These are phyloP conservation scores for Seladonia tumulorum DNA, from an alignment of 2,888 invertebrate species.

Conservation along the genomic window DNA sequence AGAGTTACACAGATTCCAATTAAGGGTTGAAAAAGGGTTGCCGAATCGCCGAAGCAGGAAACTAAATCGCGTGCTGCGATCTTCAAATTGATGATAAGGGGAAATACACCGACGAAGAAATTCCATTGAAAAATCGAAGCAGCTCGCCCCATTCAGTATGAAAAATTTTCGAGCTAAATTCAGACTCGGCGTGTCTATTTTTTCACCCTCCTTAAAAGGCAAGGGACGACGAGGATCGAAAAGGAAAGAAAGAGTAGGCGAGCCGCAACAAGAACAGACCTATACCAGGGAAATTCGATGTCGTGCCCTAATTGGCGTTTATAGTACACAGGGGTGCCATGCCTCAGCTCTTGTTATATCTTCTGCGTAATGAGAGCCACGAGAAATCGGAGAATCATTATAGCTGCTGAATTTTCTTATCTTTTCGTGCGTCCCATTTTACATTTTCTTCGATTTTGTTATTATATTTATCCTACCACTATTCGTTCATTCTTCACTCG, in stretches of 20 bases:
- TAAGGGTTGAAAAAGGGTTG: background rate
- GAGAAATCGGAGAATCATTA: slow-evolving; percentile 68
- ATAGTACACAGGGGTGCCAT: slow-evolving; percentile 71
- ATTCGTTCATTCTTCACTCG: background rate
- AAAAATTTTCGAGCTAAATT: slow-evolving; percentile 8
- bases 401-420: slow-evolving; percentile 32
- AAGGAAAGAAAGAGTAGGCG: slow-evolving; percentile 37
- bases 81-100: background rate
- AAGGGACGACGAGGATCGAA: background rate
- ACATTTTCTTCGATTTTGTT: background rate
- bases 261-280: slow-evolving; percentile 48
- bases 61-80: background rate
- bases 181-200: slow-evolving; percentile 22
- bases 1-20: background rate
- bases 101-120: background rate
- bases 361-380: slow-evolving; percentile 70
- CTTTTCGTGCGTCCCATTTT: background rate
- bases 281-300: slow-evolving; percentile 72
- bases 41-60: background rate
- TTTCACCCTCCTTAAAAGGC: slow-evolving; percentile 8
- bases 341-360: slow-evolving; percentile 65
- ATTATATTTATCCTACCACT: background rate
- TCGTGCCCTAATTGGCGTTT: slow-evolving; percentile 75
- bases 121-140: background rate
- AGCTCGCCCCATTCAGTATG: background rate